Base-by-base conservation (phyloP, 2,888 invertebrate species). In the Linyphia triangularis region DNA sequence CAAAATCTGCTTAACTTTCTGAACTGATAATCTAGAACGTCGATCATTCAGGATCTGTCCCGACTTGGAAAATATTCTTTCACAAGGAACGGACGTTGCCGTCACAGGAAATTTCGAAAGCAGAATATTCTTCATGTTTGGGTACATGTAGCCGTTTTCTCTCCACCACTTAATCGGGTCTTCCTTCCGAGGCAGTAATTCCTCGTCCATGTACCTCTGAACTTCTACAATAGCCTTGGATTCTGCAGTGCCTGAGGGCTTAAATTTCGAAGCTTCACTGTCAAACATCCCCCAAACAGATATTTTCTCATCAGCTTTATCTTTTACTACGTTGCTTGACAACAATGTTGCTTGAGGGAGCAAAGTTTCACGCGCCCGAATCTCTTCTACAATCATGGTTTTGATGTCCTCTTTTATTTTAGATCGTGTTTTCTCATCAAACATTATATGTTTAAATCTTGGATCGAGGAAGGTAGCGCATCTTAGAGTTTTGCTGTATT, bases 131-230 rank as follows among this genome's bases (percentile, higher is more conserved):
- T 24, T 73, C 22, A 73, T 30, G n/a, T 73, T 51, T 2, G 57
- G 73, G 57, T 59, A 30, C 59, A 73, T 57, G 30, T 73, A 28
- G 16, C 59, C 30, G 9, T 73, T 73, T n/a, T 51, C 57, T 57
- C 30, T 33, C 59, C 73, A 59, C 73, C 73, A 73, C 19, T 73
- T 51, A 28, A 73, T 43, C 16, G 73, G 73, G 30, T 73, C 57
- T 59, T 73, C 73, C 16, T 30, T 59, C 16, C 30, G 57, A 1
- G 57, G 57, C 1, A 59, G 30, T 4, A 59, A 16, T 6, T 30
- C 57, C 19, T 57, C 73, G 3, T 73, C 73, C 28, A 28, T 30
- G 19, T 73, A 73, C 26, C 26, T 24, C 57, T 43, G 57, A 7
- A 73, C 28, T 57, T 73, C 73, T n/a, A 57, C 57, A 5, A 28